A percentile compares a stretch with the other conserved stretches of the same genome.
phyloP scores from a whole-genome alignment of 2,797 vertebrate genomes.

The Acanthurus leucopareius region DNA sequence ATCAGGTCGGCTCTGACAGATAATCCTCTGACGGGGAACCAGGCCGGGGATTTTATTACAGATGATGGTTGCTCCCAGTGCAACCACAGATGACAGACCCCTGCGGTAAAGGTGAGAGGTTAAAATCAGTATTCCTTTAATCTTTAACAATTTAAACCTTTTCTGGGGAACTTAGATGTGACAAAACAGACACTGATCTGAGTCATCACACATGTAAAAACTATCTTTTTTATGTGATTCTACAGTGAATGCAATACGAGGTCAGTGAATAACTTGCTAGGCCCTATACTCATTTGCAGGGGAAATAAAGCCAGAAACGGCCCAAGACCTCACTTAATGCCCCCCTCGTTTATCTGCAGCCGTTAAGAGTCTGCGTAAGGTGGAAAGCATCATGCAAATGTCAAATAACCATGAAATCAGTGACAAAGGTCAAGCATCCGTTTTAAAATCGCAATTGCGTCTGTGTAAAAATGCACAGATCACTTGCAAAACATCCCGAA shows the following conservation, averaged over 20 bases:
- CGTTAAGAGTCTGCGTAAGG: too few species aligned
- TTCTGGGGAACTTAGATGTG: background rate
- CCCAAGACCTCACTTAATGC: background rate
- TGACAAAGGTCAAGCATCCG: too few species aligned
- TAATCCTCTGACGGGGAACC: conserved; percentile 95
- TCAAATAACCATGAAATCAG: background rate
- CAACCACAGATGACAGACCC: conserved; percentile 95
- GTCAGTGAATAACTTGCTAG: background rate
- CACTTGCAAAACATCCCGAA: background rate
- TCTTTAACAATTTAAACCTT: too few species aligned
- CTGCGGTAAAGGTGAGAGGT: conserved; percentile 73
- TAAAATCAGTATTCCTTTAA: background rate
- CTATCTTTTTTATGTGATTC: background rate
- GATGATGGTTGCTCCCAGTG: conserved; percentile 97
- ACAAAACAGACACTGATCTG: background rate
- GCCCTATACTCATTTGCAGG: background rate
- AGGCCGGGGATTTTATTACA: conserved; percentile 98
- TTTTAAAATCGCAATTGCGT: background rate
- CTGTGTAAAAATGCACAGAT: too few species aligned
- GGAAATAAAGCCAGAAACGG: background rate
- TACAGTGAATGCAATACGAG: background rate
- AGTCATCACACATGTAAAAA: background rate
- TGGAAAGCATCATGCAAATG: too few species aligned
- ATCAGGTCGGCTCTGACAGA: conserved; percentile 98
- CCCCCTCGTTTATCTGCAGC: background rate